A percentile compares a stretch with the other conserved stretches of the same genome.
phyloP scores from a whole-genome alignment of 2,888 invertebrate species.

The Papilio gigon region DNA sequence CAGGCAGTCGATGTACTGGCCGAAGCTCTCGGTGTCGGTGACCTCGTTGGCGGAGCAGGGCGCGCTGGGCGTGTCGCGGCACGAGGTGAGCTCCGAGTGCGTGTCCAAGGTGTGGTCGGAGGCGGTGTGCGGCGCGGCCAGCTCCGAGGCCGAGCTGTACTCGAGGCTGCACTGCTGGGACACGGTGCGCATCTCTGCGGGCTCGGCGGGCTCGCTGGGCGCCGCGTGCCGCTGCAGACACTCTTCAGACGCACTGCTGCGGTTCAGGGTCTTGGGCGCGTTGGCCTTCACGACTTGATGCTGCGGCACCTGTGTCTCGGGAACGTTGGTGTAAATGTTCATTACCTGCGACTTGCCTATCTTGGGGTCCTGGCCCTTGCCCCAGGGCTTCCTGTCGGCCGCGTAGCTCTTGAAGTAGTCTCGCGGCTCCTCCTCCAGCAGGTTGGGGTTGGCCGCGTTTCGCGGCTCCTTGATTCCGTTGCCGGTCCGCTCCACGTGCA shows the following conservation, averaged over 20 bases:
- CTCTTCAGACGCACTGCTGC: constrained; percentile 75
- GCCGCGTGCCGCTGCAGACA: constrained; percentile 70
- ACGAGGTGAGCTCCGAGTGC: constrained; percentile 76
- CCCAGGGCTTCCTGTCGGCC: constrained; percentile 70
- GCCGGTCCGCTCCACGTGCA: constrained; percentile 85
- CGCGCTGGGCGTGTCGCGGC: constrained; percentile 78
- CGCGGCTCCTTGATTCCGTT: constrained; percentile 83
- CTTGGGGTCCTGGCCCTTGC: constrained; percentile 67
- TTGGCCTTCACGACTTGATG: constrained; percentile 79
- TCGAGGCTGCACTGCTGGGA: constrained; percentile 88
- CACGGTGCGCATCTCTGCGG: constrained; percentile 83
- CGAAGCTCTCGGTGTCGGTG: constrained; percentile 79
- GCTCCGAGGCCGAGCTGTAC: constrained; percentile 84
- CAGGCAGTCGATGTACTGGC: constrained; percentile 76
- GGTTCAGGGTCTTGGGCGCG: constrained; percentile 61
- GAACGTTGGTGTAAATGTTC: constrained; percentile 85
- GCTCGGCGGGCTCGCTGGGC: constrained; percentile 58
- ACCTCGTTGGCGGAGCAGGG: constrained; percentile 78
- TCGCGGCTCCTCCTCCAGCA: constrained; percentile 84
- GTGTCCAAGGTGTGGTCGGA: constrained; percentile 79
- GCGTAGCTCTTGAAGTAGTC: constrained; percentile 78
- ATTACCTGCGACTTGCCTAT: constrained; percentile 71
- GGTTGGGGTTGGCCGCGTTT: constrained; percentile 84
- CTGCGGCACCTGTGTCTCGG: constrained; percentile 83
- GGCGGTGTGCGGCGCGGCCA: constrained; percentile 78